Evolutionary conservation across 1,140 invertebrate species (phyloP).

Genomic region (Pseudomyrmex cubaensis): DNA sequence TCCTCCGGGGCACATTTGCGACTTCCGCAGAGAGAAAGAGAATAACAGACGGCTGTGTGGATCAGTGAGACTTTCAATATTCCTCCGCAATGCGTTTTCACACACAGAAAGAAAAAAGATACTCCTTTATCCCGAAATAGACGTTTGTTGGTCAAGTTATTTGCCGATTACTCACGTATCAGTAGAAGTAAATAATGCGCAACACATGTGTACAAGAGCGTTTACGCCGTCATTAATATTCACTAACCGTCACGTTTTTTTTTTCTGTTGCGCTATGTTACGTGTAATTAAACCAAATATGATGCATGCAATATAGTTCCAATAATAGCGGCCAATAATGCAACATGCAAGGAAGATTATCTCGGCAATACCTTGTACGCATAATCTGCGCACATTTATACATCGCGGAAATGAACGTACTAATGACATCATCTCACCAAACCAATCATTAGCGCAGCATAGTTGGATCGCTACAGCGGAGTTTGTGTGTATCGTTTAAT

Average conservation of each 20-base stretch:
- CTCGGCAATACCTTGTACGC: not conserved
- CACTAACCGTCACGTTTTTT: too few relatives aligned
- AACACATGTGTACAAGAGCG: too few relatives aligned
- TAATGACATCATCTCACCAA: constrained; percentile 10
- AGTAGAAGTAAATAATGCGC: too few relatives aligned
- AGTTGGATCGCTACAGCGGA: not conserved
- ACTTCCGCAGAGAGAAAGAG: constrained; percentile 7
- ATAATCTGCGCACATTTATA: not conserved
- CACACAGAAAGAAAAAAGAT: not conserved
- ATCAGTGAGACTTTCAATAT: not conserved
- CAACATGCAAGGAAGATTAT: not conserved
- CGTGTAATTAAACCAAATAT: not conserved
- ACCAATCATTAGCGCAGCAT: not conserved
- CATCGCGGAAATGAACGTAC: not conserved
- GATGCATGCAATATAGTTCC: not conserved
- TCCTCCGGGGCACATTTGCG: constrained; percentile 29
- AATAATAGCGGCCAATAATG: constrained; percentile 5
- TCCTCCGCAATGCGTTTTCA: not conserved
- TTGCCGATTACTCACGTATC: too few relatives aligned
- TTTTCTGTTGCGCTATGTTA: too few relatives aligned
- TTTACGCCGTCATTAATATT: too few relatives aligned
- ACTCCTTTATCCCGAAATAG: not conserved
- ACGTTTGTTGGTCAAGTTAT: too few relatives aligned
- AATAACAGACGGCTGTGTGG: not conserved
- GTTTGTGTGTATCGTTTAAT: constrained; percentile 9